A percentile compares a stretch with the other conserved stretches of the same genome.
Conservation (phyloP, 2,797 vertebrate genomes). For the Lophura swinhoii region DNA sequence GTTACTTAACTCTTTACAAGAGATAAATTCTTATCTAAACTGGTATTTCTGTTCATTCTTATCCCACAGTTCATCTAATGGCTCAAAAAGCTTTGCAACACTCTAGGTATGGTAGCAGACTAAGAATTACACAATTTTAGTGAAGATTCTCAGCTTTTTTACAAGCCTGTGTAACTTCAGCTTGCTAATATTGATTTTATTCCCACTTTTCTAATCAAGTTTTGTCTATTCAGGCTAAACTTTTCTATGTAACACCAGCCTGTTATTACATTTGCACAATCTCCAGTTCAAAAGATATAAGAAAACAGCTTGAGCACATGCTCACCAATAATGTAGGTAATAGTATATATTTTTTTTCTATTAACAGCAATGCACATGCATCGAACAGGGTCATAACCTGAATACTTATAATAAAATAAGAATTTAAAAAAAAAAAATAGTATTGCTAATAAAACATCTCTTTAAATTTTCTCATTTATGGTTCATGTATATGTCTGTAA, state of each 20-base stretch:
- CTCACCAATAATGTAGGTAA: conserved; percentile 3
- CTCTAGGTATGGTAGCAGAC: not conserved
- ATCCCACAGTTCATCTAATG: not conserved
- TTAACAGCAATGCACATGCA: conserved; percentile 12
- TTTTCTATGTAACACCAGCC: not conserved
- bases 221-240: not conserved
- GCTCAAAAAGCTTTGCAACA: not conserved
- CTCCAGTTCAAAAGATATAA: not conserved
- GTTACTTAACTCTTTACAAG: not conserved
- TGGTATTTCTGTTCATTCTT: not conserved
- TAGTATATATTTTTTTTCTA: conserved; percentile 3
- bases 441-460: conserved; percentile 65
- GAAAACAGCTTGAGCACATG: not conserved
- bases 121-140: not conserved
- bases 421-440: conserved; percentile 61
- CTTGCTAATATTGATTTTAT: not conserved
- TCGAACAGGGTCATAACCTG: conserved; percentile 19
- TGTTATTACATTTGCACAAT: not conserved
- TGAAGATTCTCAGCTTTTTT: not conserved
- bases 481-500: conserved; percentile 1
- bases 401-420: conserved; percentile 63
- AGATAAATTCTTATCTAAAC: not conserved
- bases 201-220: not conserved
- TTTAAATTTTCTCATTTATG: conserved; percentile 60
- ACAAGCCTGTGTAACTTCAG: accelerated